Conservation (phyloP, 2,113 vertebrate species). For the Corythoichthys intestinalis region DNA sequence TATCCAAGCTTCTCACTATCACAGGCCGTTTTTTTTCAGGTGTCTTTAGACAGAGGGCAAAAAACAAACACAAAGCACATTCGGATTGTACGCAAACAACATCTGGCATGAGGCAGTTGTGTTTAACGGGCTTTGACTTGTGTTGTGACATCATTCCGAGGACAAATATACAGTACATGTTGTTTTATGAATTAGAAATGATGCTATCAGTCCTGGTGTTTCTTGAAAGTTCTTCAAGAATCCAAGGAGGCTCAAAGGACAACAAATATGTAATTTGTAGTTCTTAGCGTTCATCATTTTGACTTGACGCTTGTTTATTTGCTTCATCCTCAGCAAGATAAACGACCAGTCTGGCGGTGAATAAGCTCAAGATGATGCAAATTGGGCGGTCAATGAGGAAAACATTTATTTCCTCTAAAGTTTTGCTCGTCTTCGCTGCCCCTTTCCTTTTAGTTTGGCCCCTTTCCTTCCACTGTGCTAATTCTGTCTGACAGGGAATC, state of each 20-base stretch:
- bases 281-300: not conserved
- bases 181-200: conserved; percentile 34
- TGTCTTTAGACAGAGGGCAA: conserved; percentile 19
- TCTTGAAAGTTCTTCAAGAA: not conserved
- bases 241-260: not conserved
- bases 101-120: conserved; percentile 26
- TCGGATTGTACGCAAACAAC: conserved; percentile 30
- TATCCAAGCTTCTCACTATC: not conserved
- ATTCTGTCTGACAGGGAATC: conserved; percentile 49
- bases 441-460: conserved; percentile 37
- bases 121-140: conserved; percentile 26
- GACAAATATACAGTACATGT: conserved; percentile 24
- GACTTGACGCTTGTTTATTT: not conserved
- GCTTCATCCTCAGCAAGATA: conserved; percentile 7
- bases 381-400: conserved; percentile 36
- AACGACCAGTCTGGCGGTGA: conserved; percentile 7
- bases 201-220: conserved; percentile 3
- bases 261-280: not conserved
- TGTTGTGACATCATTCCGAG: conserved; percentile 12
- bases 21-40: conserved; percentile 17
- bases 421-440: conserved; percentile 27
- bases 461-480: conserved; percentile 46
- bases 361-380: conserved; percentile 32
- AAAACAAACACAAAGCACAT: conserved; percentile 28
- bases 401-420: conserved; percentile 34